Evolutionary conservation across 2,888 invertebrate species (phyloP), one percentile per base, ranked within the genome.

Genomic region (Cremastobaeus sp.): DNA sequence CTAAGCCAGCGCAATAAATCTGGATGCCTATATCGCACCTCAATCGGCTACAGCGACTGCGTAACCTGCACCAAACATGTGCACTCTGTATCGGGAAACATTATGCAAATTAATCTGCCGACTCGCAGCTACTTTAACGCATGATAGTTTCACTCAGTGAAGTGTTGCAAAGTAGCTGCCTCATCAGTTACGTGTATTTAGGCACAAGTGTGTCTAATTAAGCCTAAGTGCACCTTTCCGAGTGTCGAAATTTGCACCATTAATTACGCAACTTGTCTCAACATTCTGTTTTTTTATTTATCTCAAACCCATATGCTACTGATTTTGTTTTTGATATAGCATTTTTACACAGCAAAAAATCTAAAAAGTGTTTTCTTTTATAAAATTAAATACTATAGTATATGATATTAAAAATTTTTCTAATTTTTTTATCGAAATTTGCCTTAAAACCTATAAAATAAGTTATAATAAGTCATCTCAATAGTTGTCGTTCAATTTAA

Each of bases 41-140:
- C 37, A 59, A 71, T 71, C 71, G 43, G 64, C 57, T 32, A 70
- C 57, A 17, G 57, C 45, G 35, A 57, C 71, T 64, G 71, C 71
- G 71, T 72, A 72, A 72, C 64, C 48, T 32, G 71, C 65, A 17
- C 59, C 60, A 20, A 48, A 43, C 47, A 39, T 15, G 32, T 45
- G 60, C 28, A 34, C 52, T 34, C 43, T 45, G 62, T 50, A 52
- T 57, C 68, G 52, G 65, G 15, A 17, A 50, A 52, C 66, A 45
- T 74, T 74, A 74, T 74, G 74, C 62, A 74, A 74, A 74, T 74
- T 62, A 71, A 66, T 50, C 41, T 39, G 41, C 48, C 48, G 41
- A 8, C 54, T 74, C 54, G 41, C 66, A 74, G 64, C 59, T 57
- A 60, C 70, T 64, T 68, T 20, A 52, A 54, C 54, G 55, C 62